Evolutionary conservation across 2,888 invertebrate species (phyloP).

Genomic region (Sabellastarte sp.): DNA sequence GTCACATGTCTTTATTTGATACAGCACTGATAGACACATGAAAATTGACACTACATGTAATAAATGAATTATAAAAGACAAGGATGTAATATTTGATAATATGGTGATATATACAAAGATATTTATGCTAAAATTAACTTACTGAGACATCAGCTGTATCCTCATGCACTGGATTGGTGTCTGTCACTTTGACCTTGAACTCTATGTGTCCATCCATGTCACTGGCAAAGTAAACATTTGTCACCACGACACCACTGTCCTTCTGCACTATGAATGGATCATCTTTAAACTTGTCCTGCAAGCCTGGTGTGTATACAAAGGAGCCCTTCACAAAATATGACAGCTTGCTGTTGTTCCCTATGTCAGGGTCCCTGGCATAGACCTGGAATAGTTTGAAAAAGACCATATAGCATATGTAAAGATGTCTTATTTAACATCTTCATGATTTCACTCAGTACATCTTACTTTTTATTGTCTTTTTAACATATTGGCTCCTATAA

Average conservation of each 20-base stretch:
- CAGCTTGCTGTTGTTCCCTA: conserved; percentile 66
- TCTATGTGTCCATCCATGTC: conserved; percentile 97
- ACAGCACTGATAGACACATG: too few relatives aligned
- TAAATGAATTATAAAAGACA: too few relatives aligned
- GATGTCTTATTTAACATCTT: neutral
- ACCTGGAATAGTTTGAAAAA: conserved; percentile 30
- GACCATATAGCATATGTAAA: neutral
- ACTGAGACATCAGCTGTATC: conserved; percentile 81
- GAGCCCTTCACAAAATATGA: too few relatives aligned
- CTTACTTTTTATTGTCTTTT: too few relatives aligned
- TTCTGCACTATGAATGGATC: conserved; percentile 42
- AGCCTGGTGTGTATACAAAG: too few relatives aligned
- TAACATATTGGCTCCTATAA: too few relatives aligned
- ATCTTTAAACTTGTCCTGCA: conserved; percentile 10
- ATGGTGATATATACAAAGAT: too few relatives aligned
- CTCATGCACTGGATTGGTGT: conserved; percentile 77
- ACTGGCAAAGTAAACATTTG: conserved; percentile 93
- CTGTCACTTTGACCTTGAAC: conserved; percentile 83
- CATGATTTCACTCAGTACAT: neutral
- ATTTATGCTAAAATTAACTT: too few relatives aligned
- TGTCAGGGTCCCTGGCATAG: conserved; percentile 72
- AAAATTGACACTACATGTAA: too few relatives aligned
- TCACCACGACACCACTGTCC: conserved; percentile 64
- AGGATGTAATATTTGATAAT: too few relatives aligned
- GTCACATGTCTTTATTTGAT: too few relatives aligned